Percentiles rank a stretch among this genome's conserved stretches.
Evolutionary conservation across 2,888 invertebrate species (phyloP).

Genomic region (Parnassius orleans): DNA sequence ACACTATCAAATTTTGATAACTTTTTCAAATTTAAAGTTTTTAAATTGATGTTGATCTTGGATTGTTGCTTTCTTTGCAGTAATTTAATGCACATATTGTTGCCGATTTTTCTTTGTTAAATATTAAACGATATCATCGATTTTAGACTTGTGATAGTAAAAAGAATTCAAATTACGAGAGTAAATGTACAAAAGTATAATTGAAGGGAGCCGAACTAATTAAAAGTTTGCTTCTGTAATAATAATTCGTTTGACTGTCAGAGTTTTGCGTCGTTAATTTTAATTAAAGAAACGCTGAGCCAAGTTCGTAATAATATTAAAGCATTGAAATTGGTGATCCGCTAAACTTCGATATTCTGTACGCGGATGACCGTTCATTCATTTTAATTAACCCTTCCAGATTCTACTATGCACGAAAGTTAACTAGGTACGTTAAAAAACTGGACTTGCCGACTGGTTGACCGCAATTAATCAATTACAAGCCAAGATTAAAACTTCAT

Average conservation of each 20-base stretch:
- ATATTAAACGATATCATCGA: no score
- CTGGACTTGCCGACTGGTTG: slow-evolving; percentile 53
- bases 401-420: slow-evolving; percentile 59
- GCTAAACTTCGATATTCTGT: slow-evolving; percentile 75
- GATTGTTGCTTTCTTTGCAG: no score
- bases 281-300: slow-evolving; percentile 79
- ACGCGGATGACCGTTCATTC: slow-evolving; percentile 75
- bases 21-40: no score
- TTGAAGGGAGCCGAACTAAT: slow-evolving; percentile 71
- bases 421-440: slow-evolving; percentile 58
- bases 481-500: slow-evolving; percentile 35
- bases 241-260: slow-evolving; percentile 80
- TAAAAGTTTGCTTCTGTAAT: slow-evolving; percentile 79
- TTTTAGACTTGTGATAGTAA: not conserved
- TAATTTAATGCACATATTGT: no score
- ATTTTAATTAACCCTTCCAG: slow-evolving; percentile 76
- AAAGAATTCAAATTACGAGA: slow-evolving; percentile 65
- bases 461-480: slow-evolving; percentile 66
- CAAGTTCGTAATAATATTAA: slow-evolving; percentile 79
- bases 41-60: no score
- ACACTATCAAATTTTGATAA: no score
- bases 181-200: slow-evolving; percentile 75
- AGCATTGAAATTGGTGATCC: slow-evolving; percentile 79
- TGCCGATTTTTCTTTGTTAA: no score
- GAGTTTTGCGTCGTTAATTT: slow-evolving; percentile 81